Evolutionary conservation across 2,888 invertebrate species (phyloP).

Genomic region (Ecliptopera silaceata): DNA sequence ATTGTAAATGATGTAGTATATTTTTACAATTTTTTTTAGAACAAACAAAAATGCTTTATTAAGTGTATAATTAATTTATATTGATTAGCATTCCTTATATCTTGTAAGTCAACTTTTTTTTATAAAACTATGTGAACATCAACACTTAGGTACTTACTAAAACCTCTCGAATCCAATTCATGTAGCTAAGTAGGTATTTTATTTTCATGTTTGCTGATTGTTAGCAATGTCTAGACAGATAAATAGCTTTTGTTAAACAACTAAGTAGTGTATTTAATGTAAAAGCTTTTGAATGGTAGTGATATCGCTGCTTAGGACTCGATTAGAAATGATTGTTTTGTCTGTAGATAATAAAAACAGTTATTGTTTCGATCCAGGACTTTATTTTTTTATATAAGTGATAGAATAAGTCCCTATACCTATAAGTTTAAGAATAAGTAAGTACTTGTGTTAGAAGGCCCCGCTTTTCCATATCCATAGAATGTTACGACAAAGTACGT

Average conservation of each 20-base stretch:
- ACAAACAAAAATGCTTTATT: too few species aligned
- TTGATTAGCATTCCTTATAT: too few species aligned
- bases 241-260: slow-evolving; percentile 31
- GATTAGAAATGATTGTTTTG: slow-evolving; percentile 21
- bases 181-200: slow-evolving; percentile 16
- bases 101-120: too few species aligned
- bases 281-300: slow-evolving; percentile 23
- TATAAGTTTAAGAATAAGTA: too few species aligned
- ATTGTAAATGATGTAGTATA: too few species aligned
- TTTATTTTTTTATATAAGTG: not conserved
- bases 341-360: not conserved
- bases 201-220: slow-evolving; percentile 21
- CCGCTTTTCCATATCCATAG: too few species aligned
- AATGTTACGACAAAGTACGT: too few species aligned
- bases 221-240: slow-evolving; percentile 37
- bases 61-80: too few species aligned
- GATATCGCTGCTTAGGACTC: slow-evolving; percentile 32
- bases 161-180: slow-evolving; percentile 8
- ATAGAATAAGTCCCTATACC: too few species aligned
- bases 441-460: too few species aligned
- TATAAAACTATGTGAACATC: too few species aligned
- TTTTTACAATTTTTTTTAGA: too few species aligned
- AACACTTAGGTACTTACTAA: not conserved
- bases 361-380: not conserved
- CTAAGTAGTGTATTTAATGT: slow-evolving; percentile 28